Conservation (phyloP, 2,797 vertebrate species). For the Tadarida brasiliensis region DNA sequence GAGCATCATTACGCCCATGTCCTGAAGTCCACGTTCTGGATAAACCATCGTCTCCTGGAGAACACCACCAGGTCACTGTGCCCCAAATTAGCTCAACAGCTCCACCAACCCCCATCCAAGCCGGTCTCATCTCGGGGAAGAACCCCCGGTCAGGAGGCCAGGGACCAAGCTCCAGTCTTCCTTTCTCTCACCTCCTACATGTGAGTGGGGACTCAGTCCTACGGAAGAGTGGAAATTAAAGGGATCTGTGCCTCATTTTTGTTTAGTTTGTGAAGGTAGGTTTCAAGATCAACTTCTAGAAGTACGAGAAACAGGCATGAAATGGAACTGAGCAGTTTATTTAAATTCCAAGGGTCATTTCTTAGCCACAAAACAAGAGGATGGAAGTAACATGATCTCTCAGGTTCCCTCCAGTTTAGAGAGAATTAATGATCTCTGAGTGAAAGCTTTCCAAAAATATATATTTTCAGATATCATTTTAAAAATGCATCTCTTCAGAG, state of each 20-base stretch:
- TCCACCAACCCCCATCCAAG: not conserved
- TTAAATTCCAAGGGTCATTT: not conserved
- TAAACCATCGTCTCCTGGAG: not conserved
- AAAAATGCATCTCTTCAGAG: not conserved
- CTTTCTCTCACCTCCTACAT: too few relatives aligned
- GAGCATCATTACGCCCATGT: rapidly evolving
- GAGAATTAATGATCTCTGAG: not conserved
- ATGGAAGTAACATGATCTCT: not conserved
- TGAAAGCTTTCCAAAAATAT: not conserved
- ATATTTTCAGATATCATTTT: not conserved
- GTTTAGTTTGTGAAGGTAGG: not conserved
- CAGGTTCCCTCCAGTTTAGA: not conserved
- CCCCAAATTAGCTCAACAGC: not conserved
- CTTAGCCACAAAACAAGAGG: not conserved
- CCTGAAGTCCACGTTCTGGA: not conserved
- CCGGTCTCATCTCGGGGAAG: not conserved
- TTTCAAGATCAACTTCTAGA: not conserved
- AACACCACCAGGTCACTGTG: too few relatives aligned
- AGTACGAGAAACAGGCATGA: not conserved
- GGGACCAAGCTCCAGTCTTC: not conserved
- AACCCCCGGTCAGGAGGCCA: not conserved
- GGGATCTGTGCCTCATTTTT: not conserved
- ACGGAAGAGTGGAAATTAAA: not conserved
- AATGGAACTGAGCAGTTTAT: not conserved
- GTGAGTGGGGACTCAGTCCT: not conserved